Evolutionary conservation across 2,888 invertebrate species (phyloP), one percentile per base, ranked within the genome.

Genomic region (Acleris holmiana): DNA sequence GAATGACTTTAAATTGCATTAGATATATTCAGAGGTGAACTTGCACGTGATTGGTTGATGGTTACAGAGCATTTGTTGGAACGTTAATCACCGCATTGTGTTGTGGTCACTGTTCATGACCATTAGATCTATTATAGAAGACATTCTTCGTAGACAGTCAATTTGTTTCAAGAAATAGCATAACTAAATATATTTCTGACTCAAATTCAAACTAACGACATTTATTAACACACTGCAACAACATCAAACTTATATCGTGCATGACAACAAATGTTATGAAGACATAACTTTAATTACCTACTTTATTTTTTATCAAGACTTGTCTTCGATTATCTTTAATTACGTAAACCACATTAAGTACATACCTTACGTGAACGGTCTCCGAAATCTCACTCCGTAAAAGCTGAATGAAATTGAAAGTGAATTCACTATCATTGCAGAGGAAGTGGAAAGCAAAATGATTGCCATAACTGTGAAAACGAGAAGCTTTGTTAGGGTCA

Each of bases 341-440:
- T 65, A 65, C 60, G 60, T 65, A 54, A 64, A 65, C 17, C 48
- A 55, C 54, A 55, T 54, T 59, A 59, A 54, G 49, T 15, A 54
- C 48, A 44, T 21, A 10, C 25, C 23, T 21, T 46, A 23, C 8
- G 49, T 17, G 21, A 8, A 40, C 29, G 47, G 35, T 64, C 58
- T 19, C 55, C 58, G 17, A 64, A 65, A 58, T 53, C 41, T 40
- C 29, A 47, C 57, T 59, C 46, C 50, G 50, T 55, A 65, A 65
- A 65, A 60, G 49, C 15, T 67, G 68, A 75, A 76, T 71, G 76
- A 83, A 82, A 85, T 74, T 71, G 80, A 85, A 80, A 86, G 85
- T 80, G 70, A 72, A 72, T 71, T 76, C 73, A 68, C 71, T 72
- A 74, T 77, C 73, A 72, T 71, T 74, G 70, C 67, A 65, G 68